A percentile compares a stretch with the other conserved stretches of the same genome.
Evolutionary conservation across 2,888 invertebrate species (phyloP).

Genomic region (Drymonia ruficornis): DNA sequence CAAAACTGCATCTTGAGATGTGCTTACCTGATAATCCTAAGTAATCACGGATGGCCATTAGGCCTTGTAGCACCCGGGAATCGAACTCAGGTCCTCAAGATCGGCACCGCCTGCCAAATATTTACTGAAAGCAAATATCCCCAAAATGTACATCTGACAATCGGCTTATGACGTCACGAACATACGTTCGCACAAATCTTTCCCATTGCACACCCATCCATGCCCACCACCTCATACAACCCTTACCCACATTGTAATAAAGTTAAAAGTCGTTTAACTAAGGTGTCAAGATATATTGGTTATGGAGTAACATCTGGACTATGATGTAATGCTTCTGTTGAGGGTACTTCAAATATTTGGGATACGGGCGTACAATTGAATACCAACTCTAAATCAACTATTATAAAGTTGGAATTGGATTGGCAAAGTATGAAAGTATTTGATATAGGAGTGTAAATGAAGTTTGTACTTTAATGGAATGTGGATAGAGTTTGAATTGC

Average conservation of each 20-base stretch:
- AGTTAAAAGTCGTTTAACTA: conserved; percentile 8
- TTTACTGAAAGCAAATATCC: conserved; percentile 10
- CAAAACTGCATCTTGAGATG: too few species aligned
- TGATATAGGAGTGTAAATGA: not conserved
- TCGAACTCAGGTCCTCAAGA: too few species aligned
- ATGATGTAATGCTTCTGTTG: conserved; percentile 63
- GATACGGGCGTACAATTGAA: not conserved
- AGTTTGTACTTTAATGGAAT: conserved; percentile 4
- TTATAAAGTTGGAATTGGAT: not conserved
- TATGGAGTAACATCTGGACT: conserved; percentile 57
- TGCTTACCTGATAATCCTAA: too few species aligned
- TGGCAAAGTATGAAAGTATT: not conserved
- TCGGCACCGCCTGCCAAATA: too few species aligned
- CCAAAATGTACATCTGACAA: conserved; percentile 50
- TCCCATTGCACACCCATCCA: conserved; percentile 16
- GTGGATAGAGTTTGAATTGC: conserved; percentile 1
- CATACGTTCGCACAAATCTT: conserved; percentile 57
- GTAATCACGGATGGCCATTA: too few species aligned
- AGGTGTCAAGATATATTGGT: conserved; percentile 15
- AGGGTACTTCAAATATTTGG: conserved; percentile 30
- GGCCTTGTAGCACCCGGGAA: too few species aligned
- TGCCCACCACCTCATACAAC: not conserved
- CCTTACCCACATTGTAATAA: conserved; percentile 4
- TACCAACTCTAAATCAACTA: not conserved
- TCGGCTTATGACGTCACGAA: conserved; percentile 68